Conservation (phyloP, 30 jellyfish, hydroid and myxozoan genomes). For the Calvadosia cruxmelitensis region DNA sequence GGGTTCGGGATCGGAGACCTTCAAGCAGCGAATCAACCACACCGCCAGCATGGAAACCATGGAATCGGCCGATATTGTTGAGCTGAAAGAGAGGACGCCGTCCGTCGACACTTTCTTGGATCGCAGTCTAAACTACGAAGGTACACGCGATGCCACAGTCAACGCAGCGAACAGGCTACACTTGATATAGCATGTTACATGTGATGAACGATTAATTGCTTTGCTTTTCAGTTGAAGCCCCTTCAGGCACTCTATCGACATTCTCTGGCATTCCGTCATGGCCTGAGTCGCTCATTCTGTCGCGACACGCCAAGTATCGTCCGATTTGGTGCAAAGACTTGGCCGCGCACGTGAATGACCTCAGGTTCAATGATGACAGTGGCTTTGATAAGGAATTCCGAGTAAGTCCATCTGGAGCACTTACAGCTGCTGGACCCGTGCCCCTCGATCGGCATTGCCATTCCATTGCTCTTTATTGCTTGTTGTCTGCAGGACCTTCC, state of each 20-base stretch:
- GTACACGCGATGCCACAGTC: too few relatives aligned
- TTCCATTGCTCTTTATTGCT: too few relatives aligned
- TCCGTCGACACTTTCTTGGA: not conserved
- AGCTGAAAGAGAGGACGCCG: not conserved
- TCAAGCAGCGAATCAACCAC: constrained; percentile 20
- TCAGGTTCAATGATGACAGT: constrained; percentile 33
- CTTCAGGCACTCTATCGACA: not conserved
- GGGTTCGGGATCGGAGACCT: constrained; percentile 19
- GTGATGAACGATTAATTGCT: too few relatives aligned
- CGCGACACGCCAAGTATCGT: not conserved
- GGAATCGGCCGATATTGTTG: not conserved
- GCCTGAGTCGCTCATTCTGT: not conserved
- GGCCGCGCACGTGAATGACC: constrained; percentile 26
- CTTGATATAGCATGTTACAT: too few relatives aligned
- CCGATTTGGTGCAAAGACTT: constrained; percentile 30
- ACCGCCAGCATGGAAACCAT: constrained; percentile 20
- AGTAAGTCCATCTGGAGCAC: constrained; percentile 4
- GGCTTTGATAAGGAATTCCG: constrained; percentile 20
- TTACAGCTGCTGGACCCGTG: too few relatives aligned
- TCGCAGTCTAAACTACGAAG: not conserved
- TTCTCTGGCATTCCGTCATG: not conserved
- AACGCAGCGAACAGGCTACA: too few relatives aligned
- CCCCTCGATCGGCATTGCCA: too few relatives aligned
- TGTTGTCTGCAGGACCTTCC: constrained; percentile 21
- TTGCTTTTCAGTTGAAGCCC: not conserved